A percentile compares a stretch with the other conserved stretches of the same genome.
phyloP scores from a whole-genome alignment of 2,888 invertebrate genomes.

The Chrysomela aeneicollis region DNA sequence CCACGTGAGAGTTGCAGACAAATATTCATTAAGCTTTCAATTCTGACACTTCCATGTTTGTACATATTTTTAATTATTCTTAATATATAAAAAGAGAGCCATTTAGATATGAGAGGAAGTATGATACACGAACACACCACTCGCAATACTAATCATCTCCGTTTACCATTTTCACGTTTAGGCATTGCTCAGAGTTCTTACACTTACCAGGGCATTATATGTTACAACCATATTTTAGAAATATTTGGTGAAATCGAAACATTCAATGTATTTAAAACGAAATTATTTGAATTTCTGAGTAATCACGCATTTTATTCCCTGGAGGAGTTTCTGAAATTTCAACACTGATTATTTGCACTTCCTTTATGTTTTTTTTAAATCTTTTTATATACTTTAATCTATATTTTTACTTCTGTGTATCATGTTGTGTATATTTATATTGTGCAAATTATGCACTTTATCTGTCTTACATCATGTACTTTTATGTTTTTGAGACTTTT shows the following conservation, averaged over 20 bases:
- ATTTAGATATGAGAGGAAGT: not conserved
- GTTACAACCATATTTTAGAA: not conserved
- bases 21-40: not conserved
- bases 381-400: too few relatives aligned
- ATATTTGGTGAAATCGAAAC: not conserved
- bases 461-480: too few relatives aligned
- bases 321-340: slow-evolving; percentile 2
- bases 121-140: not conserved
- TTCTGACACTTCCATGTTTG: not conserved
- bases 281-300: not conserved
- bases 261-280: not conserved
- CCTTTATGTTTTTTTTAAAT: not conserved
- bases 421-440: too few relatives aligned
- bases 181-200: not conserved
- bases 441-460: too few relatives aligned
- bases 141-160: not conserved
- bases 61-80: not conserved
- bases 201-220: not conserved
- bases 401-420: too few relatives aligned
- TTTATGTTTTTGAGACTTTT: too few relatives aligned
- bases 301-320: slow-evolving; percentile 2
- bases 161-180: too few relatives aligned
- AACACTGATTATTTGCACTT: not conserved
- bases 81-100: not conserved
- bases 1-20: slow-evolving; percentile 2